Conservation (phyloP, 1,140 invertebrate genomes). For the Atopsyche davidsoni region DNA sequence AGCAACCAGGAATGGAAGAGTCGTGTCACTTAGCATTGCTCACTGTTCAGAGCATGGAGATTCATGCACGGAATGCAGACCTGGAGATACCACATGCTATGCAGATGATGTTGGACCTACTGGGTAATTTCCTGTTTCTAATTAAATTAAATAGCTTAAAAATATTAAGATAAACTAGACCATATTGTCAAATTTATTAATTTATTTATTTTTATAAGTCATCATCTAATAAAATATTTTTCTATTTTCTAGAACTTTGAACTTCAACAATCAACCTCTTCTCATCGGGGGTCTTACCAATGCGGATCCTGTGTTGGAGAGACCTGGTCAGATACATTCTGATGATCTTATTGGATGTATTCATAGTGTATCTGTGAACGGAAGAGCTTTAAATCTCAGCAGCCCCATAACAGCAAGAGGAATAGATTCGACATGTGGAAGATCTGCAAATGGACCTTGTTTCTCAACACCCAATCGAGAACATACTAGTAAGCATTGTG, state of each 20-base stretch:
- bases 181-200: no score
- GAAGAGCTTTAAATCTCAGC: constrained; percentile 70
- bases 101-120: constrained; percentile 76
- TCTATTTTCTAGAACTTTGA: constrained; percentile 71
- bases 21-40: constrained; percentile 76
- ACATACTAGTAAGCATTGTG: constrained; percentile 52
- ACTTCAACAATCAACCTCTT: constrained; percentile 84
- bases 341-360: constrained; percentile 92
- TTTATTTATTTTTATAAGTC: neutral
- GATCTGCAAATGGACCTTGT: constrained; percentile 57
- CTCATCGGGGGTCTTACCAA: constrained; percentile 78
- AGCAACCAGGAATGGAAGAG: constrained; percentile 80
- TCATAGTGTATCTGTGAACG: constrained; percentile 83
- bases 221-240: constrained; percentile 20
- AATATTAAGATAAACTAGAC: no score
- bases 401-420: constrained; percentile 65
- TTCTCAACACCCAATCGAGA: constrained; percentile 42
- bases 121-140: constrained; percentile 41
- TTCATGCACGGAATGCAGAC: constrained; percentile 75
- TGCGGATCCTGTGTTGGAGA: constrained; percentile 77
- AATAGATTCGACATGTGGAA: constrained; percentile 68
- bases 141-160: neutral
- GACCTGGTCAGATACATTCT: constrained; percentile 80
- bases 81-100: constrained; percentile 74
- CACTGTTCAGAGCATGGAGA: constrained; percentile 79